Conservation (phyloP, 1,140 invertebrate genomes). For the Drosophila baimaii region DNA sequence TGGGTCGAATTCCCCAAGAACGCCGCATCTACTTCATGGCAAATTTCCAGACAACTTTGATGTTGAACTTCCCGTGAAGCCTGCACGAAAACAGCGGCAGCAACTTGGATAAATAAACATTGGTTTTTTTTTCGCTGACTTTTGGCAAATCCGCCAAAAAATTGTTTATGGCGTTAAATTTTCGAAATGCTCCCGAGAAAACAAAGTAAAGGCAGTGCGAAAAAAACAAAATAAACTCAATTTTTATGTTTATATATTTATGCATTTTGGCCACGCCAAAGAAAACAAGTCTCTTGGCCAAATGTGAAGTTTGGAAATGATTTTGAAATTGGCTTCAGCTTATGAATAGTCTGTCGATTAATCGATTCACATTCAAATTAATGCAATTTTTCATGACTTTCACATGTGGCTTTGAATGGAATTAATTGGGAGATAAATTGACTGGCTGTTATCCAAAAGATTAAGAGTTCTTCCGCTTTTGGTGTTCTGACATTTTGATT, state of each 20-base stretch:
- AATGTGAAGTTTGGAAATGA: constrained; percentile 24
- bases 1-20: constrained; percentile 42
- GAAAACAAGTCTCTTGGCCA: constrained; percentile 27
- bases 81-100: constrained; percentile 18
- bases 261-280: constrained; percentile 35
- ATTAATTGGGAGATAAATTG: constrained; percentile 38
- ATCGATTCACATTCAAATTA: constrained; percentile 46
- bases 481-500: constrained; percentile 17
- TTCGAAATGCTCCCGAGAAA: constrained; percentile 41
- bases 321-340: constrained; percentile 24
- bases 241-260: constrained; percentile 24
- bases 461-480: constrained; percentile 30
- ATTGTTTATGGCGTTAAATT: constrained; percentile 38
- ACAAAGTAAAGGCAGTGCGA: constrained; percentile 1
- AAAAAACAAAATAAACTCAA: constrained; percentile 16
- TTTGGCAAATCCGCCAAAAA: constrained; percentile 24
- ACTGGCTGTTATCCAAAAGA: constrained; percentile 21
- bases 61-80: constrained; percentile 42
- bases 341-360: constrained; percentile 36
- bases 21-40: constrained; percentile 14
- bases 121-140: constrained; percentile 17
- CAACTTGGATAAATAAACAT: constrained; percentile 36
- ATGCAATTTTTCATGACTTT: constrained; percentile 42
- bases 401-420: constrained; percentile 16
- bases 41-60: constrained; percentile 29